phyloP scores from a whole-genome alignment of 1,140 invertebrate species.

The Drosophila bocqueti region DNA sequence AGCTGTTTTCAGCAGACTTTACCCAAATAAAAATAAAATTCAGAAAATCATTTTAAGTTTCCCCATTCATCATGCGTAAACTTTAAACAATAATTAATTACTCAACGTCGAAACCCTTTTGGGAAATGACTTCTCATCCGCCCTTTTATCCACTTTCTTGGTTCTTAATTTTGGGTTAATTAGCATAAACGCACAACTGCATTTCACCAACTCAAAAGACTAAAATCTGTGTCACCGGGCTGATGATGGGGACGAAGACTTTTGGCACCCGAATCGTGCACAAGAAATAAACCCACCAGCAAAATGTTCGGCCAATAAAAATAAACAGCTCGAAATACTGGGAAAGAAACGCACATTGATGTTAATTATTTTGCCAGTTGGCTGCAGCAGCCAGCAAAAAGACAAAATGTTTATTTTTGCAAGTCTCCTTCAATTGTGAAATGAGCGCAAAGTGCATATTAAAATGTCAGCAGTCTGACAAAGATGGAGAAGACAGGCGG shows the following conservation, averaged over 20 bases:
- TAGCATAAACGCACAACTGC: constrained; percentile 44
- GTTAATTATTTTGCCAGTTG: constrained; percentile 71
- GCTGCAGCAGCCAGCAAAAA: constrained; percentile 22
- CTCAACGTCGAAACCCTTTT: constrained; percentile 2
- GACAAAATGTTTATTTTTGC: constrained; percentile 62
- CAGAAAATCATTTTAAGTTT: not conserved
- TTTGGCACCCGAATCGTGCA: constrained; percentile 37
- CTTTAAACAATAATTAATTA: constrained; percentile 26
- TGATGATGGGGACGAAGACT: constrained; percentile 25
- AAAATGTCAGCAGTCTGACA: constrained; percentile 65
- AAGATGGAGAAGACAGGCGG: constrained; percentile 34
- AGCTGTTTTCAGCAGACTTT: constrained; percentile 13
- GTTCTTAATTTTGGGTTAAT: constrained; percentile 46
- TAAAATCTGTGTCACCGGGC: constrained; percentile 37
- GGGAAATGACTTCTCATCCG: constrained; percentile 25
- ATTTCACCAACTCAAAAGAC: constrained; percentile 30
- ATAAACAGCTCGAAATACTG: constrained; percentile 44
- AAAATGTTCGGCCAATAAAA: constrained; percentile 43
- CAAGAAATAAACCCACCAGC: constrained; percentile 26
- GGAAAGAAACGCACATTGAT: constrained; percentile 48
- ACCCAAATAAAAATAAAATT: constrained; percentile 7
- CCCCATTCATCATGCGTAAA: not conserved
- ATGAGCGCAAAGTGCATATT: constrained; percentile 73
- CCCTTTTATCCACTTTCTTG: constrained; percentile 27
- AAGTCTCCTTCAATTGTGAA: constrained; percentile 52